phyloP scores from a whole-genome alignment of 2,888 invertebrate genomes.

The Eretmocerus hayati region DNA sequence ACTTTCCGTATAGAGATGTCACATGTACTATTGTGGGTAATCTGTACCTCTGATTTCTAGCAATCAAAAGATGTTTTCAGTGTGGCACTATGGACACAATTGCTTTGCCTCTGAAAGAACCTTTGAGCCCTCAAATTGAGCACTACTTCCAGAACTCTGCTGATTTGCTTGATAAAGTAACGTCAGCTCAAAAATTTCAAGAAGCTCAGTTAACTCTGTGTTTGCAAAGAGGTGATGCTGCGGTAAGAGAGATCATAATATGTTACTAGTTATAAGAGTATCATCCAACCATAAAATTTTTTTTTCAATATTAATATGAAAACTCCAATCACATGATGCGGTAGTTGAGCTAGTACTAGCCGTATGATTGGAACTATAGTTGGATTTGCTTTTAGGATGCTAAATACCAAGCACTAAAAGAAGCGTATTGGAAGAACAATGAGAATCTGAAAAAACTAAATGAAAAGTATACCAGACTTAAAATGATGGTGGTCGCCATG shows the following conservation, averaged over 20 bases:
- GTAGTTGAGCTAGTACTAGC: too few relatives aligned
- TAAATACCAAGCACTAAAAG: conserved; percentile 17
- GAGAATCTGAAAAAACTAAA: conserved; percentile 16
- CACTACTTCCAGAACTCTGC: conserved; percentile 10
- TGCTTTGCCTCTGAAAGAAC: conserved; percentile 11
- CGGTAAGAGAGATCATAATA: conserved; percentile 1
- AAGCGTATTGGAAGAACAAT: conserved; percentile 12
- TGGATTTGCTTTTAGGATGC: conserved; percentile 4
- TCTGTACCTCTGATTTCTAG: neutral
- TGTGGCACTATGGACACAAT: conserved; percentile 5
- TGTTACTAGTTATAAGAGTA: too few relatives aligned
- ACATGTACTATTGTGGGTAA: neutral
- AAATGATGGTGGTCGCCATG: conserved; percentile 1
- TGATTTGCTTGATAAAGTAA: conserved; percentile 13
- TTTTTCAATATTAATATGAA: too few relatives aligned
- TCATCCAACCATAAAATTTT: too few relatives aligned
- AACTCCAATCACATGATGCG: too few relatives aligned
- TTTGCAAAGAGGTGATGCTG: conserved; percentile 4
- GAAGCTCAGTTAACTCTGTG: conserved; percentile 10
- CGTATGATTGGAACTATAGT: too few relatives aligned
- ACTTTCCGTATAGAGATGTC: neutral
- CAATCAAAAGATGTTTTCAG: conserved; percentile 14
- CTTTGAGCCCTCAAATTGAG: conserved; percentile 14
- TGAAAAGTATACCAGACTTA: conserved; percentile 16
- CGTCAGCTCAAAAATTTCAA: conserved; percentile 15